Conservation (phyloP, 1,140 invertebrate genomes). For the Zaprionus kolodkinae region DNA sequence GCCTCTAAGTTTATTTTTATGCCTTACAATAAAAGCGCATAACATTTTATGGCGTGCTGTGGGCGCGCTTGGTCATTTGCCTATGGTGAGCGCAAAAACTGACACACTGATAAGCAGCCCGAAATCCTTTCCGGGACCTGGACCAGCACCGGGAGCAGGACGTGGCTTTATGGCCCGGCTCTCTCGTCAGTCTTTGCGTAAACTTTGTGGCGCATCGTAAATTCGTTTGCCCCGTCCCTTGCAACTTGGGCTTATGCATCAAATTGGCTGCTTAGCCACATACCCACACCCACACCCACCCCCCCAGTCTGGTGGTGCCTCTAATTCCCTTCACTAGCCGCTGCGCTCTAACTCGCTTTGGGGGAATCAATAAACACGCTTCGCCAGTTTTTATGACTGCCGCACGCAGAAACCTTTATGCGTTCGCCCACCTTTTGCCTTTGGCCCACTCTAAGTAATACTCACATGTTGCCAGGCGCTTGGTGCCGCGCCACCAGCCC, state of each 20-base stretch:
- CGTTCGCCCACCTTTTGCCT: conserved; percentile 27
- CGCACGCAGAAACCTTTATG: conserved; percentile 38
- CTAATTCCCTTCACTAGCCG: conserved; percentile 4
- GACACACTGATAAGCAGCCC: conserved; percentile 57
- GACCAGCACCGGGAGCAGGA: not conserved
- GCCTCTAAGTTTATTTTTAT: conserved; percentile 67
- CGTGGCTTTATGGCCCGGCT: conserved; percentile 36
- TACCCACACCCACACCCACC: no score
- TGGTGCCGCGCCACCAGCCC: conserved; percentile 77
- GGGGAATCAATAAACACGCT: conserved; percentile 67
- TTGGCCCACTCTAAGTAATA: conserved; percentile 31
- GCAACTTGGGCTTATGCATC: conserved; percentile 32
- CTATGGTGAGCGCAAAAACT: conserved; percentile 29
- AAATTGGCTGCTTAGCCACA: conserved; percentile 55
- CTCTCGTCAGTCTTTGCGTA: conserved; percentile 58
- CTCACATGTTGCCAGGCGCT: conserved; percentile 79
- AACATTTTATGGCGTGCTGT: conserved; percentile 53
- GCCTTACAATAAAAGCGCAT: conserved; percentile 61
- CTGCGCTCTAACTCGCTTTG: conserved; percentile 11
- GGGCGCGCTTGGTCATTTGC: conserved; percentile 38
- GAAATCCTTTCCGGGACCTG: conserved; percentile 52
- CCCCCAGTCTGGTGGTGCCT: not conserved
- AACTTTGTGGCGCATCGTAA: conserved; percentile 69
- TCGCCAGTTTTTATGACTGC: conserved; percentile 62
- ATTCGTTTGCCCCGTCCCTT: conserved; percentile 18